phyloP scores from a whole-genome alignment of 2,888 invertebrate genomes.

The Dascillus cervinus region DNA sequence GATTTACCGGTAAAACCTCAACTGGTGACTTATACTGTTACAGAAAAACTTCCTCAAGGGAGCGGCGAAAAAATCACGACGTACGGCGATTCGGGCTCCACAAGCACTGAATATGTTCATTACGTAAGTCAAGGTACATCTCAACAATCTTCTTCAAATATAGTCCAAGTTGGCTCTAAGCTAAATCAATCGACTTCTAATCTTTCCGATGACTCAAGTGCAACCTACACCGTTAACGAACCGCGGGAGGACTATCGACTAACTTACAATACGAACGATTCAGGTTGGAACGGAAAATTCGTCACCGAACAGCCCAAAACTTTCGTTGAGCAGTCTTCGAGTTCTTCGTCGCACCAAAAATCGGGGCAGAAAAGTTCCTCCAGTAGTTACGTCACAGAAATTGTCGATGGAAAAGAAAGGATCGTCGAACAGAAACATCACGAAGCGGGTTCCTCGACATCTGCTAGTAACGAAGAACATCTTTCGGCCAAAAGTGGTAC shows the following conservation, averaged over 20 bases:
- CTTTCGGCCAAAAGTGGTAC: constrained; percentile 50
- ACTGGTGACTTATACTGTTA: constrained; percentile 35
- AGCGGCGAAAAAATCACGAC: constrained; percentile 39
- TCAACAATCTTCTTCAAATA: constrained; percentile 26
- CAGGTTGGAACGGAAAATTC: constrained; percentile 46
- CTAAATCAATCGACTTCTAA: constrained; percentile 35
- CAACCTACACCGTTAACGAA: constrained; percentile 39
- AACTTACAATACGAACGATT: constrained; percentile 39
- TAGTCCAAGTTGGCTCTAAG: constrained; percentile 37
- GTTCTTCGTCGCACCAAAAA: constrained; percentile 44
- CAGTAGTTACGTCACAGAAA: constrained; percentile 57
- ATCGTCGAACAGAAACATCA: constrained; percentile 52
- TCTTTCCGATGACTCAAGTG: constrained; percentile 32
- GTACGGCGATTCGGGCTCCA: constrained; percentile 32
- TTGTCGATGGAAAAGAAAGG: constrained; percentile 57
- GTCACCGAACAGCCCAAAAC: constrained; percentile 34
- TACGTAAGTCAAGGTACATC: constrained; percentile 31
- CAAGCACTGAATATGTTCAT: constrained; percentile 39
- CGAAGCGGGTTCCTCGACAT: constrained; percentile 47
- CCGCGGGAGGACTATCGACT: constrained; percentile 37
- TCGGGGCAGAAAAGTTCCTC: constrained; percentile 53
- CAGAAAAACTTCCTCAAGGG: constrained; percentile 36
- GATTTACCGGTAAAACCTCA: constrained; percentile 35
- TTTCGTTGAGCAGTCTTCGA: constrained; percentile 29
- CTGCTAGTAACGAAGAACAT: constrained; percentile 43